Evolutionary conservation across 2,888 invertebrate species (phyloP).

Genomic region (Pachliopta kotzebuea): DNA sequence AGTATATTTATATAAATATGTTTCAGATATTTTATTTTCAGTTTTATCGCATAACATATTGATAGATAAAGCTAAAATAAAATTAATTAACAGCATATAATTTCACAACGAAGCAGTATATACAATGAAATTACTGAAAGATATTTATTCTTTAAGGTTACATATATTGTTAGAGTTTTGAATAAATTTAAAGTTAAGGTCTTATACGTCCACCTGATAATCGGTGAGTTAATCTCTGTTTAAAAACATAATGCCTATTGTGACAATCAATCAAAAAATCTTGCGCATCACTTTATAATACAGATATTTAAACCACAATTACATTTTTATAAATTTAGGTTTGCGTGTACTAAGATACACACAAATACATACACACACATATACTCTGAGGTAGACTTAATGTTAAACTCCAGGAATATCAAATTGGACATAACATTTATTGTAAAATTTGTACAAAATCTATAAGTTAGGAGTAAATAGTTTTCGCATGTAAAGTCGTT

Average conservation of each 20-base stretch:
- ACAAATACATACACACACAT: neutral
- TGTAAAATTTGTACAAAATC: constrained; percentile 5
- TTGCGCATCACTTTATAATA: neutral
- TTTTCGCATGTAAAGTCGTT: neutral
- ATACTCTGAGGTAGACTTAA: constrained; percentile 24
- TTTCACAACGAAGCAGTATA: neutral
- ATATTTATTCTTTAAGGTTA: neutral
- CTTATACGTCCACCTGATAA: too few relatives aligned
- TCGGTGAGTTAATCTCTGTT: neutral
- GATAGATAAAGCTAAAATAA: too few relatives aligned
- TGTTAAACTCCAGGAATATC: constrained; percentile 18
- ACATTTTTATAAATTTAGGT: too few relatives aligned
- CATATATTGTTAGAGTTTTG: neutral
- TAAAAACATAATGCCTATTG: neutral
- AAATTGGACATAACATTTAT: constrained; percentile 21
- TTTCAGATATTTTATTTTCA: neutral
- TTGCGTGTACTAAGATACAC: too few relatives aligned
- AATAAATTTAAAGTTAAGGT: too few relatives aligned
- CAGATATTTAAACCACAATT: too few relatives aligned
- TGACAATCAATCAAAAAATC: neutral
- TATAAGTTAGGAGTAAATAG: neutral
- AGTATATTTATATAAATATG: too few relatives aligned
- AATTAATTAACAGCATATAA: too few relatives aligned
- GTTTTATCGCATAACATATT: neutral
- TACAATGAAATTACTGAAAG: neutral